Percentiles rank a stretch among this genome's conserved stretches.
Conservation (phyloP, 2,113 vertebrate genomes). For the Tichodroma muraria region DNA sequence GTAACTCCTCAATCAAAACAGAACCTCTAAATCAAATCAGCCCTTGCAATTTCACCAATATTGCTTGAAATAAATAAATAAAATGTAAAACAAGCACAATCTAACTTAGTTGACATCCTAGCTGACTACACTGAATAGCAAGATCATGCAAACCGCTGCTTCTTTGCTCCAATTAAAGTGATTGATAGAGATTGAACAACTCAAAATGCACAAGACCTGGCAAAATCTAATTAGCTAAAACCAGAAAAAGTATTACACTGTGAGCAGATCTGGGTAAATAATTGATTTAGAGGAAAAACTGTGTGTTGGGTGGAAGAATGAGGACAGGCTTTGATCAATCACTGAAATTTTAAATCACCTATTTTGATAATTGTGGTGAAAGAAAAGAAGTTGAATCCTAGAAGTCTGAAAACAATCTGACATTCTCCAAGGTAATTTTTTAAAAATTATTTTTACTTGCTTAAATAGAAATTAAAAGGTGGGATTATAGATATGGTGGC, state of each 20-base stretch:
- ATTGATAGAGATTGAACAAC: slow-evolving; percentile 23
- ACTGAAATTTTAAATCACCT: not conserved
- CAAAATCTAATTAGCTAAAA: slow-evolving; percentile 38
- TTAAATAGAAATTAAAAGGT: not conserved
- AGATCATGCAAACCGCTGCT: not conserved
- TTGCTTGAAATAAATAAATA: slow-evolving; percentile 15
- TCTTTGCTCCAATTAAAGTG: slow-evolving; percentile 24
- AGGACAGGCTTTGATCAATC: not conserved
- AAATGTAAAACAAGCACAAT: not conserved
- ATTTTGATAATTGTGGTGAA: not conserved
- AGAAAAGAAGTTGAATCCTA: not conserved
- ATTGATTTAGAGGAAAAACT: slow-evolving; percentile 11
- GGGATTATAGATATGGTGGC: not conserved
- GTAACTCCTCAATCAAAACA: not conserved
- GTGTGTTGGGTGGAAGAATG: not conserved
- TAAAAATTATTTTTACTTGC: not conserved
- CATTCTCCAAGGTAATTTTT: not conserved
- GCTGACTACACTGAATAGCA: not conserved
- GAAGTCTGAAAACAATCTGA: not conserved
- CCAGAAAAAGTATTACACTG: not conserved
- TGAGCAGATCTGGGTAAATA: not conserved
- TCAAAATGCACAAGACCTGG: not conserved
- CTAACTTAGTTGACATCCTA: not conserved
- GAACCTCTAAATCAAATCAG: not conserved
- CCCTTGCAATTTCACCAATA: not conserved